Evolutionary conservation across 2,797 vertebrate genomes (phyloP), one percentile per base, ranked within the genome.

Genomic region (Falco berigora): DNA sequence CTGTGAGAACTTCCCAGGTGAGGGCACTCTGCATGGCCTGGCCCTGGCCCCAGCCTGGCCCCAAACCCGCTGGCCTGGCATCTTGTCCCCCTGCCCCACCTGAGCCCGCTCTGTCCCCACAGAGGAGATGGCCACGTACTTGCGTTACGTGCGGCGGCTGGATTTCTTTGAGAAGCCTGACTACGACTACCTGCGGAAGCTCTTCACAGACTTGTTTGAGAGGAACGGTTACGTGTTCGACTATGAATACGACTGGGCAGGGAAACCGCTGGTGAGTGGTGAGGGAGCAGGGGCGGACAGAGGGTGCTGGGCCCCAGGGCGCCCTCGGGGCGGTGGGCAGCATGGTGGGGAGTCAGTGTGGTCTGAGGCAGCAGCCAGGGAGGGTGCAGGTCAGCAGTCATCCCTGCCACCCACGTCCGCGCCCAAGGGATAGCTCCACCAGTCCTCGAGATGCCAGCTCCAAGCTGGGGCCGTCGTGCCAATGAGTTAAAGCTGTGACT

Each of bases 161-260:
- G 99, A 99, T 97, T 99, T 99, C 98, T 99, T 99, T 1, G 99
- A 99, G 98, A 99, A 99, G 98, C 99, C 99, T 0, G 99, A 99
- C 96, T 99, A 99, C 0, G 99, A 99, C 94, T 99, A 99, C 97
- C 97, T 99, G 96, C 98, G 99, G 95, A 99, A 99, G 96, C 99
- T 99, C 96, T 99, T 99, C 98, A 99, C 99, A 0, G 99, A 99
- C 97, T 98, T 99, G 84, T 99, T 99, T 1, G 99, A 99, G 97
- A 98, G 98, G 94, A 99, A 99, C 2, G 98, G 99, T 97, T 99
- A 98, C 7, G 98, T 99, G 96, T 99, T 99, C 63, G 99, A 99
- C 98, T 99, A 99, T 4, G 99, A 99, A 97, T 99, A 99, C 6
- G 99, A 99, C 98, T 99, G 99, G 99, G 99, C 99, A n/a, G 99